Evolutionary conservation across 2,888 invertebrate species (phyloP), one percentile per base, ranked within the genome.

Genomic region (Andrena marginata): DNA sequence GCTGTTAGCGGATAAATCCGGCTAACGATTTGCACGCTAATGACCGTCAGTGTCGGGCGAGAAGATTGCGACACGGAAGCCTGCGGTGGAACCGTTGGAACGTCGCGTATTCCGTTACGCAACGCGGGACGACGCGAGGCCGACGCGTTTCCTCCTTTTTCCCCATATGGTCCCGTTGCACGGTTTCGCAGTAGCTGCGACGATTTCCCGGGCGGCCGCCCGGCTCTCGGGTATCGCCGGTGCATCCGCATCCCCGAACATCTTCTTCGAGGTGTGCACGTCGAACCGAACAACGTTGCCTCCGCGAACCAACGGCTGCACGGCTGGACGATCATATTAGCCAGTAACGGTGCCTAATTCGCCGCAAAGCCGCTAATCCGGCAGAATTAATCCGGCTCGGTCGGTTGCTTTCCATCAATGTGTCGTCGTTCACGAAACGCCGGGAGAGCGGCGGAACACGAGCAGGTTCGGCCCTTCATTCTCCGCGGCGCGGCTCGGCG

Each of bases 371-470:
- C 92, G 93, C 93, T 93, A 93, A 93, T 93, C 93, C 92, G 92
- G 91, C 91, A 92, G 93, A 93, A 93, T 93, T 93, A 93, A 93
- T 93, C 92, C 90, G 89, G 88, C 90, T 93, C 92, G 91, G 93
- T 93, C 90, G 92, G 92, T 91, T 93, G 92, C 92, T 91, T 92
- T 92, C 85, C 91, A 90, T 93, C 93, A 93, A 93, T 93, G 92
- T 92, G 92, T 90, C 90, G 87, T 87, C 87, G 85, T 87, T 87
- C 86, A 86, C 79, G 85, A 74, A 68, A 56, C 76, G 77, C 62
- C 71, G 54, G 56, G 71, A 71, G 85, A 70, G 78, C 82, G 80
- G 59, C 78, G 75, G 82, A 76, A 82, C 80, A 67, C 76, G 85
- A 71, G 73, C 86, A 73, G 80, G 79, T 77, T 79, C 84, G 85